Base-by-base conservation (phyloP, 53 echinoderm and acorn worm species). In the Zoroaster sp. region DNA sequence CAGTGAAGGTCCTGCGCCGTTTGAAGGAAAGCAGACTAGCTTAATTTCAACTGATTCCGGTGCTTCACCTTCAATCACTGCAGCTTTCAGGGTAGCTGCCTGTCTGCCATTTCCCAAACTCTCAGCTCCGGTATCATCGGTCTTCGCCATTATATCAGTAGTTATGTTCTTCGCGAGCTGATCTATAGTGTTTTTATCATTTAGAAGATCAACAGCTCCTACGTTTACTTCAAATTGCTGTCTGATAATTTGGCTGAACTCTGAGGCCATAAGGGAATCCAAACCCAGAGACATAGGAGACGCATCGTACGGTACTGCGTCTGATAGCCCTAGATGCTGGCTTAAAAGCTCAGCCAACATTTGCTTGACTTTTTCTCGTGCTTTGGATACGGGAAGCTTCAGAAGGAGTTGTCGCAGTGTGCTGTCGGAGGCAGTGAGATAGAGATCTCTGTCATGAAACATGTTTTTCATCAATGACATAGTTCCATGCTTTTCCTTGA, bases 21-120 rank as follows among this genome's bases (percentile, higher is more conserved):
- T 94, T 5, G 91, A 88, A 28, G 94, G 94, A 10, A 94, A 94
- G 39, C 94, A 94, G 5, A 94, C 88, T 5, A 94, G 63, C 30
- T 85, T 88, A 10, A 83, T 77, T 41, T 28, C 43, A 20, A 90
- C 33, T 2, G 81, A 49, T 6, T 21, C 20, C 4, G 90, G 28
- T 7, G 54, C 73, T 32, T 78, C 47, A 1, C 87, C 87, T 49
- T 74, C 74, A 32, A 77, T 18, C 10, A 88, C 45, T 43, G 73
- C 72, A 59, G n/a, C 44, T 9, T 8, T 32, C 0, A 17, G 38
- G 10, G 42, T n/a, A 8, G 28, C 42, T 2, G 35, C 66, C 28
- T 8, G 25, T 4, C 40, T 30, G 4, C 10, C 43, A 6, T 23
- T 69, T 3, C 38, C 80, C 23, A 20, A 40, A 2, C 18, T 17